Conservation (phyloP, 1,140 invertebrate species). For the Batillaria attramentaria region DNA sequence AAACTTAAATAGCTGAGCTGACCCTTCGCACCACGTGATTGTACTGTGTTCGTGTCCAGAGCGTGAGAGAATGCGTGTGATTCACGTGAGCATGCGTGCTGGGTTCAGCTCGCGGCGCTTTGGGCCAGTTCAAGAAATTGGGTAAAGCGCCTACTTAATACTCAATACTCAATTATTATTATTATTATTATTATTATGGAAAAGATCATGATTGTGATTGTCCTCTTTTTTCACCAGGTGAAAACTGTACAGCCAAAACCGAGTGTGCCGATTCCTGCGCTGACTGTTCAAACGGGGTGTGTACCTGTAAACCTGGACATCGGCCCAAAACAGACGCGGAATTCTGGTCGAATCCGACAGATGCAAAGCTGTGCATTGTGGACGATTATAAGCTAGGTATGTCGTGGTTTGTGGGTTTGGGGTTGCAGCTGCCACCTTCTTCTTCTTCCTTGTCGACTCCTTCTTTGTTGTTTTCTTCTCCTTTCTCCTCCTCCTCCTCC, state of each 20-base stretch:
- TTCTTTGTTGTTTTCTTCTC: neutral
- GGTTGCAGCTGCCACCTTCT: neutral
- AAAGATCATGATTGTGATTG: too few relatives aligned
- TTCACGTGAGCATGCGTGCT: too few relatives aligned
- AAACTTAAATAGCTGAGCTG: too few relatives aligned
- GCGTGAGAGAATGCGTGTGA: too few relatives aligned
- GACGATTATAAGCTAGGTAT: slow-evolving; percentile 5
- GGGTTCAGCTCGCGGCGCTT: too few relatives aligned
- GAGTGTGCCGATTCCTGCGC: slow-evolving; percentile 21
- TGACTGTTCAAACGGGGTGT: slow-evolving; percentile 15
- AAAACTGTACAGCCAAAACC: neutral
- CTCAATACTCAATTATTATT: too few relatives aligned
- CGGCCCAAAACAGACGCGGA: slow-evolving; percentile 22
- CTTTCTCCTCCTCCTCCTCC: neutral
- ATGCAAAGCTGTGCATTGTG: slow-evolving; percentile 16
- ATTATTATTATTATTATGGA: neutral
- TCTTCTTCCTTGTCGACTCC: too few relatives aligned
- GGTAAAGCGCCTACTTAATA: too few relatives aligned
- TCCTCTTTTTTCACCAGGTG: too few relatives aligned
- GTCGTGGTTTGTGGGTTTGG: neutral
- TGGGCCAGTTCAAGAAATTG: too few relatives aligned
- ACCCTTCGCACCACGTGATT: too few relatives aligned
- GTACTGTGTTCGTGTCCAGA: too few relatives aligned
- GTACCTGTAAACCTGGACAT: slow-evolving; percentile 21
- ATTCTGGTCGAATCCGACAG: slow-evolving; percentile 18